Conservation (phyloP, 2,888 invertebrate genomes). For the Hemaris fuciformis region DNA sequence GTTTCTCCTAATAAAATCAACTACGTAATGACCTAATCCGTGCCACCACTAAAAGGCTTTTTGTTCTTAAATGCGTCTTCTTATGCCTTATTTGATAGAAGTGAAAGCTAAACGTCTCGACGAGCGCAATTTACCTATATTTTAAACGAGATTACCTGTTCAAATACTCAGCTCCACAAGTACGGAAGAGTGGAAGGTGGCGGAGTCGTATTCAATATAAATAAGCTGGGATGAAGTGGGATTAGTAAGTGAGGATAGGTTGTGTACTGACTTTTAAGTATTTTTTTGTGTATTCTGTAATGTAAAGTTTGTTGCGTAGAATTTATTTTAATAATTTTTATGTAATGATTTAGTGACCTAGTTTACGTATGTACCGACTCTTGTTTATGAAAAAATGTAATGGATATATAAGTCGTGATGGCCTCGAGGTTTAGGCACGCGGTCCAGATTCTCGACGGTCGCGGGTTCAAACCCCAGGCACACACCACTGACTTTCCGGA, state of each 20-base stretch:
- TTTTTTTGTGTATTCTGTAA: not conserved
- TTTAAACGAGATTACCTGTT: conserved; percentile 40
- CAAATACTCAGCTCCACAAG: conserved; percentile 15
- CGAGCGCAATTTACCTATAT: conserved; percentile 46
- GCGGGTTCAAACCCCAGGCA: too few species aligned
- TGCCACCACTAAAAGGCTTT: conserved; percentile 39
- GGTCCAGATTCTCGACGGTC: too few species aligned
- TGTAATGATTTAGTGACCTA: too few species aligned
- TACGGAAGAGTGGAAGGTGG: not conserved
- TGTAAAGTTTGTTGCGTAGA: not conserved
- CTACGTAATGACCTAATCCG: conserved; percentile 18
- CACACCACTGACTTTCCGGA: too few species aligned
- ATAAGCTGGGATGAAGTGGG: not conserved
- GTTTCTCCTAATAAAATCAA: not conserved
- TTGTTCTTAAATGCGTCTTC: conserved; percentile 41
- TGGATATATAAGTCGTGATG: too few species aligned
- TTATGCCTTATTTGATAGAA: conserved; percentile 41
- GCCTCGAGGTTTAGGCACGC: too few species aligned
- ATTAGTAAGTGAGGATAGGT: not conserved
- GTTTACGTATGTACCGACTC: too few species aligned
- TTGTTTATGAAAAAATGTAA: too few species aligned
- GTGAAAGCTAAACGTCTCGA: conserved; percentile 55
- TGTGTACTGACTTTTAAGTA: not conserved
- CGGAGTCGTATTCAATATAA: not conserved
- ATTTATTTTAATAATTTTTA: too few species aligned